phyloP scores from a whole-genome alignment of 2,797 vertebrate genomes.

The Alauda arvensis region DNA sequence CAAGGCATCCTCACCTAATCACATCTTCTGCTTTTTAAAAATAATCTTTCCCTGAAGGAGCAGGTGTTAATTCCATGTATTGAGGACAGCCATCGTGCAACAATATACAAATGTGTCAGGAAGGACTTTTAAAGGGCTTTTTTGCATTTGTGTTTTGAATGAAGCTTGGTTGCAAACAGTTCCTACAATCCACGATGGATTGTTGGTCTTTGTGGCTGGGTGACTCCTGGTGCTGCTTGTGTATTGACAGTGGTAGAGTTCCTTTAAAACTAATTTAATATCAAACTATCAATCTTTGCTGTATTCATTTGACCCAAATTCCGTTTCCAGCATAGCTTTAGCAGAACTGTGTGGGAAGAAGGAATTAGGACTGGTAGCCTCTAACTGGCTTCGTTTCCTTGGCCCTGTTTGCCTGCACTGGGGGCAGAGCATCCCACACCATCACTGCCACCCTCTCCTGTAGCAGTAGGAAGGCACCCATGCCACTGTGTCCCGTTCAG shows the following conservation, averaged over 20 bases:
- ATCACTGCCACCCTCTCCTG: accelerated
- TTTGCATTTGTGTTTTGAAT: not conserved
- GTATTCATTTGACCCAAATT: not conserved
- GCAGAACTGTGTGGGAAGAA: not conserved
- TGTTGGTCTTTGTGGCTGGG: not conserved
- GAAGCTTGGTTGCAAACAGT: not conserved
- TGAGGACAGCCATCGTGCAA: not conserved
- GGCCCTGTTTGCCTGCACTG: not conserved
- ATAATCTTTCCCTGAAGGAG: not conserved
- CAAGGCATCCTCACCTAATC: not conserved
- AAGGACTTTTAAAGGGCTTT: not conserved
- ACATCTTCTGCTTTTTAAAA: not conserved
- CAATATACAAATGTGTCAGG: not conserved
- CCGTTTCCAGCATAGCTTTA: not conserved
- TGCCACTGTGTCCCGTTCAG: not conserved
- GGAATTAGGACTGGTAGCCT: not conserved
- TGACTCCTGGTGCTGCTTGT: not conserved
- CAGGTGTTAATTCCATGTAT: not conserved
- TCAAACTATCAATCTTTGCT: not conserved
- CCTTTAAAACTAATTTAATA: not conserved
- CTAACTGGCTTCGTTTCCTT: not conserved
- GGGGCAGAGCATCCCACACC: not conserved
- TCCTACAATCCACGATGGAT: accelerated
- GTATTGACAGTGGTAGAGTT: not conserved
- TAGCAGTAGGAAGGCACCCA: not conserved